Conservation (phyloP, 2,888 invertebrate genomes). For the Heliconius hortense region DNA sequence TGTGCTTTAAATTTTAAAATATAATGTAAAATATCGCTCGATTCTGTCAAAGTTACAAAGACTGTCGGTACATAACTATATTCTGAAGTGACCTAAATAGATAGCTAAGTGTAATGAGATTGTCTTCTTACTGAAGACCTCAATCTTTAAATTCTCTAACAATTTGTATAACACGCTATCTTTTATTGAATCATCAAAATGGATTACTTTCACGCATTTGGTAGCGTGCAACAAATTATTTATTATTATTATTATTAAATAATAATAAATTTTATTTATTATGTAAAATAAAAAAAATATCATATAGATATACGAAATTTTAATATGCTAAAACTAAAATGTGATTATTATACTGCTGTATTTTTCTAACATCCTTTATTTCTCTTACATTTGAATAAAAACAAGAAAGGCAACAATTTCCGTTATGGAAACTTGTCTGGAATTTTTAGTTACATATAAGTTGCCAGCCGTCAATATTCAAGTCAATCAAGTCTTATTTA, state of each 20-base stretch:
- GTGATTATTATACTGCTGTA: background rate
- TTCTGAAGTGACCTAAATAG: conserved; percentile 6
- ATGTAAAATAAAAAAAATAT: no score
- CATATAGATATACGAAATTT: no score
- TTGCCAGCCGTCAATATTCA: background rate
- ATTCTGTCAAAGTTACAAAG: no score
- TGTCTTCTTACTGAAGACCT: conserved; percentile 21
- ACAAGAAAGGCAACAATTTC: background rate
- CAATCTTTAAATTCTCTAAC: conserved; percentile 15
- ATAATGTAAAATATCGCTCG: no score
- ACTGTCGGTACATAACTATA: background rate
- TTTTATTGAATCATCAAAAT: conserved; percentile 15
- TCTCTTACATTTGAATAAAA: background rate
- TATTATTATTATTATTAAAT: no score
- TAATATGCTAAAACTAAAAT: background rate
- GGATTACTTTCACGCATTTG: background rate
- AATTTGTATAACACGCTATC: background rate
- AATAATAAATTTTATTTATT: no score
- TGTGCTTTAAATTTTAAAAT: no score
- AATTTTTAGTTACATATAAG: background rate
- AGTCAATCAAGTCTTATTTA: background rate
- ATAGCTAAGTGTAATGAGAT: conserved; percentile 15
- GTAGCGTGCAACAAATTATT: background rate
- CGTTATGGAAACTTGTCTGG: background rate
- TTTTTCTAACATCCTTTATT: background rate